Evolutionary conservation across 1,140 invertebrate genomes (phyloP).

Genomic region (Drosophila leontia): DNA sequence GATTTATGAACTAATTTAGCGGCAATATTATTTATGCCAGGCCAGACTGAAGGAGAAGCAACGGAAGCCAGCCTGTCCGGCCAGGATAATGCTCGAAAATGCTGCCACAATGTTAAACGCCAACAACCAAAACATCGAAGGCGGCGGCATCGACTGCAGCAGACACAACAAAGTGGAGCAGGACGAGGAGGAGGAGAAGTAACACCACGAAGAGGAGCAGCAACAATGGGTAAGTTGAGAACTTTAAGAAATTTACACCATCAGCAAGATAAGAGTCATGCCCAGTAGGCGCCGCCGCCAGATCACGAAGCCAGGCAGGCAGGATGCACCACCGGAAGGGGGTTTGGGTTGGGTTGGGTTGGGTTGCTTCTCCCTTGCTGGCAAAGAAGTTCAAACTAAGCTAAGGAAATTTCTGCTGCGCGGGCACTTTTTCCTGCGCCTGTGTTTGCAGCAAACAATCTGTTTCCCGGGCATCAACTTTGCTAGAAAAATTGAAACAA

Average conservation of each 20-base stretch:
- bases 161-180: conserved; percentile 24
- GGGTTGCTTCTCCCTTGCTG: not conserved
- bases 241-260: conserved; percentile 83
- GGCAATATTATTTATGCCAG: conserved; percentile 62
- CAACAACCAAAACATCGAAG: conserved; percentile 20
- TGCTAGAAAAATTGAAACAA: conserved; percentile 74
- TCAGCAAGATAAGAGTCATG: conserved; percentile 78
- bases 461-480: conserved; percentile 72
- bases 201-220: conserved; percentile 35
- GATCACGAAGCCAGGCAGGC: conserved; percentile 34
- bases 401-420: conserved; percentile 69
- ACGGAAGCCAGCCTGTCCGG: not conserved
- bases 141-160: conserved; percentile 10
- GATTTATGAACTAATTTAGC: conserved; percentile 78
- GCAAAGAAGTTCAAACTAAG: conserved; percentile 70
- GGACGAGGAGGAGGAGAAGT: not conserved
- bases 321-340: conserved; percentile 19
- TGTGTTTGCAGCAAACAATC: conserved; percentile 75
- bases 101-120: conserved; percentile 43
- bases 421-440: conserved; percentile 61
- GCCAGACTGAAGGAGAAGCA: conserved; percentile 4
- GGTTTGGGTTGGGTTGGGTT: not conserved
- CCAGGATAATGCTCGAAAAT: conserved; percentile 38
- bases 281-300: conserved; percentile 42
- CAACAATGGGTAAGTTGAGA: conserved; percentile 71